Conservation (phyloP, 2,797 vertebrate genomes). For the Dermochelys coriacea region DNA sequence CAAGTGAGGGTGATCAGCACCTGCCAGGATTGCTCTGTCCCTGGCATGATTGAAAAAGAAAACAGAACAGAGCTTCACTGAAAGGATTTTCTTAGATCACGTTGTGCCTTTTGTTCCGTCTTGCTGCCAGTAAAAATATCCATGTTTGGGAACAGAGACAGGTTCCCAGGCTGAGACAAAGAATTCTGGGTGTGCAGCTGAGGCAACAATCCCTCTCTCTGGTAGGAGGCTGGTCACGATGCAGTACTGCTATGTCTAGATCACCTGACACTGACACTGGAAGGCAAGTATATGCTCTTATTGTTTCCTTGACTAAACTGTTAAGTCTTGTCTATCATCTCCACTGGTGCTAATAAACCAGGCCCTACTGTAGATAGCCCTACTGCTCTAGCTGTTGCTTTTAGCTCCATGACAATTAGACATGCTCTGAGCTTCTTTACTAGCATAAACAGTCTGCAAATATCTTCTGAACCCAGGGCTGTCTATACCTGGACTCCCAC, state of each 20-base stretch:
- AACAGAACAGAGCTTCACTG: conserved; percentile 33
- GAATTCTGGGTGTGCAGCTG: conserved; percentile 68
- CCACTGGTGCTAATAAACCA: neutral
- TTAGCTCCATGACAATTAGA: neutral
- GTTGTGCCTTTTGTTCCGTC: conserved; percentile 74
- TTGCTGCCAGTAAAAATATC: conserved; percentile 78
- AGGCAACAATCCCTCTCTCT: conserved; percentile 53
- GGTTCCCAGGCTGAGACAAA: conserved; percentile 79
- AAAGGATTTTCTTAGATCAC: conserved; percentile 71
- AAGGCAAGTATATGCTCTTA: neutral
- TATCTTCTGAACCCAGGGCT: neutral
- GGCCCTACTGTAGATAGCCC: neutral
- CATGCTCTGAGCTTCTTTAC: neutral
- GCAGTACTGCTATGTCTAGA: conserved; percentile 5
- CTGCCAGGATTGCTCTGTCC: neutral
- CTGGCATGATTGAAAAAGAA: conserved; percentile 23
- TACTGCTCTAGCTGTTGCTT: conserved; percentile 37
- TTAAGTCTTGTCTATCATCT: neutral
- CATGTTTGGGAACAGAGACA: conserved; percentile 72
- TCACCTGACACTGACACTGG: neutral
- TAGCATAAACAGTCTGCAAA: neutral
- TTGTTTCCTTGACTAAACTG: conserved; percentile 26
- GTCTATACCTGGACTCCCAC: neutral
- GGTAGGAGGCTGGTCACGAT: conserved; percentile 32
- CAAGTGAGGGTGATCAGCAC: neutral